Evolutionary conservation across 2,888 invertebrate genomes (phyloP).

Genomic region (Villa cingulata): DNA sequence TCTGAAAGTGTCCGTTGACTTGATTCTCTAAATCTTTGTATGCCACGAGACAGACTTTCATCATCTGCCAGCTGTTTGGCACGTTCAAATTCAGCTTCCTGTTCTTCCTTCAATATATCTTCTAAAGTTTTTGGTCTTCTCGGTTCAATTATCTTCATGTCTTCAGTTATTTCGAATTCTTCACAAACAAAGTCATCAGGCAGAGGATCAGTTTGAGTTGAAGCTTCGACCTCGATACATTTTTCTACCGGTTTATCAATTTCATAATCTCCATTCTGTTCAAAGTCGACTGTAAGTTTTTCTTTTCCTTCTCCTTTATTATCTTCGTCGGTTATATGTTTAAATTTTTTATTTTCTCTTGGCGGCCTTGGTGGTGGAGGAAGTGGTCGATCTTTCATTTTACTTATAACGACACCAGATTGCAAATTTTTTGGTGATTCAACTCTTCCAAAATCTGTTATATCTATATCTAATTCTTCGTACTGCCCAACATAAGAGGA

Average conservation of each 20-base stretch:
- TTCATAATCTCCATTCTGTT: slow-evolving; percentile 27
- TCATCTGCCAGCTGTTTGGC: slow-evolving; percentile 36
- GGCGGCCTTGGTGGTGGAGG: slow-evolving; percentile 80
- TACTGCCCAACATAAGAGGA: slow-evolving; percentile 33
- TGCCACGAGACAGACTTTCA: slow-evolving; percentile 39
- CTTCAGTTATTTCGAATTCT: slow-evolving; percentile 35
- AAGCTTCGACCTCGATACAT: slow-evolving; percentile 53
- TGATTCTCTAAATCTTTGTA: slow-evolving; percentile 40
- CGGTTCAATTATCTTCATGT: slow-evolving; percentile 33
- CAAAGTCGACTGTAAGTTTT: slow-evolving; percentile 13
- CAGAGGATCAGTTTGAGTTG: slow-evolving; percentile 73
- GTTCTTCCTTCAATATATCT: slow-evolving; percentile 30
- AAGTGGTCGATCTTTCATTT: slow-evolving; percentile 73
- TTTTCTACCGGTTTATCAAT: slow-evolving; percentile 24
- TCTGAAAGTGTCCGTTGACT: slow-evolving; percentile 46
- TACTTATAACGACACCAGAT: slow-evolving; percentile 61
- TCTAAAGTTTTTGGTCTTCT: slow-evolving; percentile 29
- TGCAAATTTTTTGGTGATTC: slow-evolving; percentile 46
- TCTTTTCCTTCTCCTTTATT: slow-evolving; percentile 22
- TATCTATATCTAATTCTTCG: slow-evolving; percentile 36
- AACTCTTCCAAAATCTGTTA: slow-evolving; percentile 18
- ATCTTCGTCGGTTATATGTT: slow-evolving; percentile 26
- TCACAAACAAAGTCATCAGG: slow-evolving; percentile 64
- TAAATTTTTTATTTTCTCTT: slow-evolving; percentile 42
- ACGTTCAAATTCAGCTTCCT: slow-evolving; percentile 22